A percentile compares a stretch with the other conserved stretches of the same genome.
Conservation (phyloP, 2,888 invertebrate genomes). For the Chymomyza caudatula region DNA sequence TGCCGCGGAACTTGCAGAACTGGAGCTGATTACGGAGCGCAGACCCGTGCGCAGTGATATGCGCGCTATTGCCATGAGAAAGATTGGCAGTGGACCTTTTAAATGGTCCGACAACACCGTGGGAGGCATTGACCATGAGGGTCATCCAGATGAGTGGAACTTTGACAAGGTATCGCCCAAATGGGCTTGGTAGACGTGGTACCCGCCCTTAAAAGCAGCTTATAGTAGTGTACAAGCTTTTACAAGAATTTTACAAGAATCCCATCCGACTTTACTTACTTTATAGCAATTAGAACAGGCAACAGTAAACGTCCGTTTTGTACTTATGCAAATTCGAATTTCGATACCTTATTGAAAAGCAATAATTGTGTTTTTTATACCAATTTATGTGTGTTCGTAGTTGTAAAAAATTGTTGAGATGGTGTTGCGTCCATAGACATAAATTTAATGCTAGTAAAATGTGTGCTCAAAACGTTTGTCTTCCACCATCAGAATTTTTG, state of each 20-base stretch:
- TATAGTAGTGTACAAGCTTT: background rate
- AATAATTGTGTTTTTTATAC: conserved; percentile 29
- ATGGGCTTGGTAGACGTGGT: conserved; percentile 74
- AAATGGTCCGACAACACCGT: conserved; percentile 74
- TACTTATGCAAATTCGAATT: conserved; percentile 1
- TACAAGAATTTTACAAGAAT: conserved; percentile 42
- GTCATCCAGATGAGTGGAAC: conserved; percentile 77
- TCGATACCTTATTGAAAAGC: conserved; percentile 26
- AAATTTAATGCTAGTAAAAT: conserved; percentile 25
- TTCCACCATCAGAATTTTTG: conserved; percentile 42
- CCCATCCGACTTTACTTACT: background rate
- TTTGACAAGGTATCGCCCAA: conserved; percentile 76
- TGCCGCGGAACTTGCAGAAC: conserved; percentile 71
- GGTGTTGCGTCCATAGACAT: conserved; percentile 60
- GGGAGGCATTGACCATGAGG: conserved; percentile 70
- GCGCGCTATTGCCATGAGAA: conserved; percentile 72
- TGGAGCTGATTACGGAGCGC: conserved; percentile 74
- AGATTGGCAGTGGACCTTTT: conserved; percentile 71
- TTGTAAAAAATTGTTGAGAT: conserved; percentile 28
- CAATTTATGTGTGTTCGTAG: conserved; percentile 49
- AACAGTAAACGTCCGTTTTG: background rate
- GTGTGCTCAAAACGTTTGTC: conserved; percentile 41
- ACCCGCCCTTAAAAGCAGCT: background rate
- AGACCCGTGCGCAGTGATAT: conserved; percentile 76
- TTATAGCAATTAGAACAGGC: background rate